These are phyloP conservation scores for Lordiphosa stackelbergi DNA, from an alignment of 1,140 invertebrate genomes.

Conservation along the genomic window DNA sequence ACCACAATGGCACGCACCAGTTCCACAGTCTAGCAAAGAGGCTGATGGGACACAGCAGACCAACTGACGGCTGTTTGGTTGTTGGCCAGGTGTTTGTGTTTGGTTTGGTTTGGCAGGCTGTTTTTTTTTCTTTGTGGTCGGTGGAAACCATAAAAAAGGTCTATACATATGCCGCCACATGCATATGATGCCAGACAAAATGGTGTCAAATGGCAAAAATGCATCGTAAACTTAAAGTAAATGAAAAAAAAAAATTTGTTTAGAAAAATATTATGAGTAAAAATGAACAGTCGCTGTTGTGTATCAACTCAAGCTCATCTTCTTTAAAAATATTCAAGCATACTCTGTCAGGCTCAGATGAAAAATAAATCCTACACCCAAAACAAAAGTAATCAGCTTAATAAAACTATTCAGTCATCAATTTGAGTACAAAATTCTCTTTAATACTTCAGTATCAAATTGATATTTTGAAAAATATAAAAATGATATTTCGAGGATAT, in stretches of 20 bases:
- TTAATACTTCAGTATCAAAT: too few species aligned
- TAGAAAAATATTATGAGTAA: too few species aligned
- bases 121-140: constrained; percentile 15
- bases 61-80: background rate
- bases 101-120: constrained; percentile 19
- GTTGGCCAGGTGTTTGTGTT: constrained; percentile 39
- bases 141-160: constrained; percentile 62
- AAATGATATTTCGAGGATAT: too few species aligned
- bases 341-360: too few species aligned
- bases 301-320: too few species aligned
- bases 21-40: constrained; percentile 4
- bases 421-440: too few species aligned
- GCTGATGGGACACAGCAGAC: constrained; percentile 17
- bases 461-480: too few species aligned
- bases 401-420: too few species aligned
- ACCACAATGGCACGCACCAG: constrained; percentile 51
- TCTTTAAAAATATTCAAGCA: too few species aligned
- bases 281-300: too few species aligned
- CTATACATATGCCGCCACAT: constrained; percentile 13
- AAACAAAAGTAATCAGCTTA: too few species aligned
- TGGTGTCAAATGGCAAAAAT: constrained; percentile 71
- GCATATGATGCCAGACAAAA: constrained; percentile 54
- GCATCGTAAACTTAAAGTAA: constrained; percentile 61
- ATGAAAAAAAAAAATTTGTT: constrained; percentile 23
- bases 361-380: too few species aligned